Percentiles rank a stretch among this genome's conserved stretches.
Evolutionary conservation across 2,797 vertebrate species (phyloP).

Genomic region (Paramormyrops hopkinsi): DNA sequence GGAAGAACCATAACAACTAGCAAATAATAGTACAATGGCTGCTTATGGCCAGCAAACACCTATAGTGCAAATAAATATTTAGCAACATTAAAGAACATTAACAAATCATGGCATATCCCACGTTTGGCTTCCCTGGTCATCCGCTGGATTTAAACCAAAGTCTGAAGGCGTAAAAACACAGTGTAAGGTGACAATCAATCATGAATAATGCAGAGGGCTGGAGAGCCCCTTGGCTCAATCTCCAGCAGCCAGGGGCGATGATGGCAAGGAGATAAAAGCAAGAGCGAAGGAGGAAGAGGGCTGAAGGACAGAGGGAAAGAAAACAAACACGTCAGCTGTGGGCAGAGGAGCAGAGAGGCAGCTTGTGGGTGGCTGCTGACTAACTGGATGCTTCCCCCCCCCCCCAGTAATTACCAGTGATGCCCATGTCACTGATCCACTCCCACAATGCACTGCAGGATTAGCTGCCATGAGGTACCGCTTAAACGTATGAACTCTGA

Average conservation of each 20-base stretch:
- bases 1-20: background rate
- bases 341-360: constrained; percentile 1
- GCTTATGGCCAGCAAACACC: too few species aligned
- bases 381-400: background rate
- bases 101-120: background rate
- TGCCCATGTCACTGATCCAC: background rate
- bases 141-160: background rate
- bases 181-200: background rate
- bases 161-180: background rate
- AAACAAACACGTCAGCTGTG: background rate
- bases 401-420: background rate
- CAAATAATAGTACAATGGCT: background rate
- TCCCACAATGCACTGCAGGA: background rate
- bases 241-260: background rate
- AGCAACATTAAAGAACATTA: background rate
- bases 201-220: background rate
- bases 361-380: background rate
- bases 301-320: background rate
- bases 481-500: background rate
- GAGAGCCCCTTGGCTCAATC: background rate
- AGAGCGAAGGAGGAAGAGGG: background rate
- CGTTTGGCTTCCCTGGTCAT: background rate
- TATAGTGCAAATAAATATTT: background rate
- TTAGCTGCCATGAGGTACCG: background rate
- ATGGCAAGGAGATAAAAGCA: background rate